Percentiles rank a stretch among this genome's conserved stretches.
Conservation (phyloP, 2,113 vertebrate genomes). For the Atrichornis clamosus region DNA sequence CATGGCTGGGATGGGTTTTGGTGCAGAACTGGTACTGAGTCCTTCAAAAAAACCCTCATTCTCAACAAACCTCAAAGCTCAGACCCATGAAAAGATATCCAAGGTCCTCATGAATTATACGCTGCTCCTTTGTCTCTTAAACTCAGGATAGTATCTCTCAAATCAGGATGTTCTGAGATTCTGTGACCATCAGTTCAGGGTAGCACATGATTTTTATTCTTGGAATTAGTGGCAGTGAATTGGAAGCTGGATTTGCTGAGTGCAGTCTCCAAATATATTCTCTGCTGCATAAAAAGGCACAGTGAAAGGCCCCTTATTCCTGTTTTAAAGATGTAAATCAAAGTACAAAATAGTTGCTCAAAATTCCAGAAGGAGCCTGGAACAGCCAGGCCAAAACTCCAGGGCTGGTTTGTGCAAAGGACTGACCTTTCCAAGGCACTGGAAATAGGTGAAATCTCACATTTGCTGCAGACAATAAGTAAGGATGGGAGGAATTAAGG, state of each 20-base stretch:
- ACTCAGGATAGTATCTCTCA: too few relatives aligned
- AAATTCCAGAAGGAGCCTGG: background rate
- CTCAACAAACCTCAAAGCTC: background rate
- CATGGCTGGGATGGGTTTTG: background rate
- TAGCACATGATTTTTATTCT: background rate
- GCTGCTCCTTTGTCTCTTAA: background rate
- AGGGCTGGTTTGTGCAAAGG: background rate
- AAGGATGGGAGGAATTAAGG: background rate
- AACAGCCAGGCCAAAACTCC: background rate
- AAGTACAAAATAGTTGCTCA: background rate
- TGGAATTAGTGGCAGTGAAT: background rate
- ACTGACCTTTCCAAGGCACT: background rate
- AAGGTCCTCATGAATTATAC: background rate
- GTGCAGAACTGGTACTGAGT: background rate
- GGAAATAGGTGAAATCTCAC: background rate
- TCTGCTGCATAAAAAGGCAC: background rate
- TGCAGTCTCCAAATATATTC: background rate
- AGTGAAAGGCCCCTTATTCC: background rate
- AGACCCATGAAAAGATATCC: background rate
- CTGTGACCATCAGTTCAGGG: background rate
- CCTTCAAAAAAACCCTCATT: background rate
- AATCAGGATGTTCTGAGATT: background rate
- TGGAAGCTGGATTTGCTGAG: background rate
- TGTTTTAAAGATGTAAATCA: background rate
- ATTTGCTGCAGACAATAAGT: background rate